Conservation (phyloP, 2,888 invertebrate species). For the Heliconius cydno region DNA sequence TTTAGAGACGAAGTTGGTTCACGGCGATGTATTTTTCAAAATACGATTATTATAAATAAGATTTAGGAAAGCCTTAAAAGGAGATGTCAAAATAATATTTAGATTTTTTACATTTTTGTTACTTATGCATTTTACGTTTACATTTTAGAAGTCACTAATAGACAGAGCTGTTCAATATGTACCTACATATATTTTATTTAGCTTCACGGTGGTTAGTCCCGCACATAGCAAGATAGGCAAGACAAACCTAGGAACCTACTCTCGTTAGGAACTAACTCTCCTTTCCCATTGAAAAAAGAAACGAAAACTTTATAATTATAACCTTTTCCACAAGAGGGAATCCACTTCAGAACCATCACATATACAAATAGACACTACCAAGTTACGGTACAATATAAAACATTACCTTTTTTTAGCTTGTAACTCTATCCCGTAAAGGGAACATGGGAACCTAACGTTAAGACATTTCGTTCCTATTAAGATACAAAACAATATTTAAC, state of each 20-base stretch:
- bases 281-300: too few relatives aligned
- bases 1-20: slow-evolving; percentile 6
- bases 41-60: slow-evolving; percentile 11
- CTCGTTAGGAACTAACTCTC: too few relatives aligned
- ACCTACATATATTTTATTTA: too few relatives aligned
- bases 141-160: background rate
- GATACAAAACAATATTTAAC: too few relatives aligned
- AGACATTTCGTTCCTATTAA: too few relatives aligned
- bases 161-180: too few relatives aligned
- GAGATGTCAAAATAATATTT: slow-evolving; percentile 12
- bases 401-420: background rate
- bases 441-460: too few relatives aligned
- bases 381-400: background rate
- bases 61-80: slow-evolving; percentile 4
- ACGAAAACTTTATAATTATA: background rate
- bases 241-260: too few relatives aligned
- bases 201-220: too few relatives aligned
- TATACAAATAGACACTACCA: background rate
- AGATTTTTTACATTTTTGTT: background rate
- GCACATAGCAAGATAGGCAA: too few relatives aligned
- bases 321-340: background rate
- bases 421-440: too few relatives aligned
- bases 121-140: background rate
- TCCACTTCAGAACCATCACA: background rate
- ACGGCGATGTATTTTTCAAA: slow-evolving; percentile 9